phyloP scores from a whole-genome alignment of 2,113 vertebrate species.

The Coturnix japonica region DNA sequence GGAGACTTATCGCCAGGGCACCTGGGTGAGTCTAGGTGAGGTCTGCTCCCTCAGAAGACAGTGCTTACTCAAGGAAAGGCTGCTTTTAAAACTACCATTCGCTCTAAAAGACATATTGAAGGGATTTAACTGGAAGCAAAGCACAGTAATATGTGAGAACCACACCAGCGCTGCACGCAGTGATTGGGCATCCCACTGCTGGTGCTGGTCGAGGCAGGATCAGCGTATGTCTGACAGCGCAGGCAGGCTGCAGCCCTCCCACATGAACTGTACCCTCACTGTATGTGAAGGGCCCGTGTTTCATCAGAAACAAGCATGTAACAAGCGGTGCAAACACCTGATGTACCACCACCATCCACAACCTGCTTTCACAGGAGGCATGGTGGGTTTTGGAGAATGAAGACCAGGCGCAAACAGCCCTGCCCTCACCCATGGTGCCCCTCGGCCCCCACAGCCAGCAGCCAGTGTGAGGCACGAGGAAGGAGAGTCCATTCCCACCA shows the following conservation, averaged over 20 bases:
- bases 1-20: neutral
- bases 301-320: neutral
- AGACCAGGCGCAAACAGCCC: neutral
- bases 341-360: neutral
- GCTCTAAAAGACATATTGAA: neutral
- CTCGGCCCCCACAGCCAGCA: neutral
- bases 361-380: neutral
- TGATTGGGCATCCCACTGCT: neutral
- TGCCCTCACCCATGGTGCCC: neutral
- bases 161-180: neutral
- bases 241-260: fast-evolving
- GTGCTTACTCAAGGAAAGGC: neutral
- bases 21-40: neutral
- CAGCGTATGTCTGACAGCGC: neutral
- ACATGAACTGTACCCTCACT: neutral
- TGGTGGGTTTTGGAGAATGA: neutral
- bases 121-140: neutral
- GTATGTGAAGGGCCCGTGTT: neutral
- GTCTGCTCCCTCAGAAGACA: neutral
- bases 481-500: neutral
- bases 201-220: neutral
- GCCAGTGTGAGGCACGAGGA: neutral
- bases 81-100: neutral
- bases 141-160: neutral
- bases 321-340: fast-evolving